Conservation (phyloP, 2,797 vertebrate species). For the Dryobates pubescens region DNA sequence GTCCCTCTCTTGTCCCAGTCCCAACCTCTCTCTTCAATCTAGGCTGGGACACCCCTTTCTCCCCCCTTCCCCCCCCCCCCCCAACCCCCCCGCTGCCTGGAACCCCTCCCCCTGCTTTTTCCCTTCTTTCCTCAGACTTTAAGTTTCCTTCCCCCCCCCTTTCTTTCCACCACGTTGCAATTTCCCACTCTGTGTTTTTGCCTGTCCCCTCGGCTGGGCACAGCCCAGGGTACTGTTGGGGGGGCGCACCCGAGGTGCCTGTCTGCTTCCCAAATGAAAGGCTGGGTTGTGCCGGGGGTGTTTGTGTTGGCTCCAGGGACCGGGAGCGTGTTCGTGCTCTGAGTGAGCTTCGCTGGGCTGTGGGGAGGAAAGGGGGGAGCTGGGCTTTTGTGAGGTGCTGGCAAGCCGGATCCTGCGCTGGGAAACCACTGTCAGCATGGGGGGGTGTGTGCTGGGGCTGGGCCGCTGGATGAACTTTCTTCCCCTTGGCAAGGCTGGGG, state of each 20-base stretch:
- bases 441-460: not conserved
- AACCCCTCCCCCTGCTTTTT: not conserved
- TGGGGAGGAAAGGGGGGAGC: not conserved
- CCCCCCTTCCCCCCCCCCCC: fast-evolving
- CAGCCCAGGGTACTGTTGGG: not conserved
- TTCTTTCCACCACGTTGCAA: not conserved
- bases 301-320: not conserved
- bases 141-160: not conserved
- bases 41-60: not conserved
- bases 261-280: not conserved
- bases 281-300: not conserved
- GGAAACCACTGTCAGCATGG: not conserved
- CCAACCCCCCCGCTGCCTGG: not conserved
- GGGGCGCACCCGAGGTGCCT: not conserved
- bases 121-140: not conserved
- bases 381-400: not conserved
- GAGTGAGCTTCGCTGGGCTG: not conserved
- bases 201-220: not conserved
- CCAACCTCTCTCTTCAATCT: not conserved
- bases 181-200: not conserved
- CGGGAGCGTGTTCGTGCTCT: not conserved
- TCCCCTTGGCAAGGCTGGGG: not conserved
- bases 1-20: too few relatives aligned
- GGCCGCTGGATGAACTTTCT: not conserved
- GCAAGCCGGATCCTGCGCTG: not conserved